These are phyloP conservation scores for Teleogryllus occipitalis DNA, from an alignment of 1,140 invertebrate species.

Conservation along the genomic window DNA sequence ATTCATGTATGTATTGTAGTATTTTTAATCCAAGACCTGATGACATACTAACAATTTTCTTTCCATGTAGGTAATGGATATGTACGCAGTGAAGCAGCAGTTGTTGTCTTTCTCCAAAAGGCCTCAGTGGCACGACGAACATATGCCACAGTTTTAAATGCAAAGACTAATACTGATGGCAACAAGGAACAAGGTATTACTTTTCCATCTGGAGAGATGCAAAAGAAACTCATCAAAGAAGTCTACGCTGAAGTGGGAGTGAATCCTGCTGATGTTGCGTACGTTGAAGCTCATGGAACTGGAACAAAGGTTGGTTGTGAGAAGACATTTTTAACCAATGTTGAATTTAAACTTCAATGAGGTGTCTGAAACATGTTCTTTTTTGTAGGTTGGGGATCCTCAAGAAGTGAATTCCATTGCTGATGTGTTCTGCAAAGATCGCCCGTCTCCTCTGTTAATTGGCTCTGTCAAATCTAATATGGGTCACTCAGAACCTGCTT, in stretches of 20 bases:
- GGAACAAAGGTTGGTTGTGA: constrained; percentile 64
- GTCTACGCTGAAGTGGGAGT: constrained; percentile 74
- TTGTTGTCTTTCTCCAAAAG: constrained; percentile 74
- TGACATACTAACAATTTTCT: background rate
- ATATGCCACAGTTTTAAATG: constrained; percentile 79
- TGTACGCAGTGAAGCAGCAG: constrained; percentile 81
- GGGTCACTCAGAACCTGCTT: constrained; percentile 94
- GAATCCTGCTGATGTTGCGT: constrained; percentile 70
- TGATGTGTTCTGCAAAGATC: constrained; percentile 81
- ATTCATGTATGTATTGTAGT: background rate
- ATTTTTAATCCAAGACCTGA: background rate
- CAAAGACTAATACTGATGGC: constrained; percentile 84
- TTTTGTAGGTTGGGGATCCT: constrained; percentile 68
- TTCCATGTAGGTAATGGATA: constrained; percentile 64
- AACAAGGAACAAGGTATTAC: constrained; percentile 85
- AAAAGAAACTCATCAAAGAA: constrained; percentile 76
- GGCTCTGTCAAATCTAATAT: constrained; percentile 97
- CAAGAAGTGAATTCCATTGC: constrained; percentile 92
- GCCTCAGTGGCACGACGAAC: constrained; percentile 61
- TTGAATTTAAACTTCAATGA: background rate
- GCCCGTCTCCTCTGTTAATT: constrained; percentile 71
- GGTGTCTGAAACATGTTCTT: constrained; percentile 9
- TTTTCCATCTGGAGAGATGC: constrained; percentile 78
- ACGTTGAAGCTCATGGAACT: constrained; percentile 94
- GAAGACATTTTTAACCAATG: too few relatives aligned